Percentiles rank a stretch among this genome's conserved stretches.
phyloP scores from a whole-genome alignment of 2,113 vertebrate species.

The Pseudorhombus dupliciocellatus region DNA sequence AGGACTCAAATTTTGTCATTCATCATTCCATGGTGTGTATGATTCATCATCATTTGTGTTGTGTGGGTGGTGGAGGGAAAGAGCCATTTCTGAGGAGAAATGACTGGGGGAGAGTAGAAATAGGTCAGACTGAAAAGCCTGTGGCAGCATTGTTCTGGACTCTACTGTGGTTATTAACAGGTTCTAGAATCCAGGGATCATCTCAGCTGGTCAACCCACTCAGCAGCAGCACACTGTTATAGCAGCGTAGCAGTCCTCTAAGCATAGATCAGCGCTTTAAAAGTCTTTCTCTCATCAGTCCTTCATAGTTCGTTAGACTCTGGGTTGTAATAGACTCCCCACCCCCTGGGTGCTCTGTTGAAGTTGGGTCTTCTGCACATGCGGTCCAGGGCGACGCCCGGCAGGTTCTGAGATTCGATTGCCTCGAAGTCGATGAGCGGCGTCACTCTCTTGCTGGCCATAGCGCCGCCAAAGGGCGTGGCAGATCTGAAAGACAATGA shows the following conservation, averaged over 20 bases:
- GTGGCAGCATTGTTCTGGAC: background rate
- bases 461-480: constrained; percentile 83
- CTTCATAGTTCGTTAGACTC: constrained; percentile 91
- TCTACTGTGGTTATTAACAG: constrained; percentile 21
- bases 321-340: constrained; percentile 80
- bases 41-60: background rate
- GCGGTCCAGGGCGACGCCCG: constrained; percentile 73
- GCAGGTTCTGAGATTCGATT: constrained; percentile 72
- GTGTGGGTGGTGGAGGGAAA: background rate
- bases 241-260: constrained; percentile 11
- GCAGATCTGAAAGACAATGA: constrained; percentile 82
- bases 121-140: background rate
- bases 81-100: background rate
- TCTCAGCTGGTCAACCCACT: constrained; percentile 19
- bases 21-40: background rate
- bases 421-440: constrained; percentile 73
- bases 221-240: constrained; percentile 34
- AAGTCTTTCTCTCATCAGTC: constrained; percentile 38
- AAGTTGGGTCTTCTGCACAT: constrained; percentile 87
- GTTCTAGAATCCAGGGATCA: constrained; percentile 7
- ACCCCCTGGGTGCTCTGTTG: constrained; percentile 90
- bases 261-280: constrained; percentile 10
- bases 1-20: constrained; percentile 37
- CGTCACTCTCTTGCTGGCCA: constrained; percentile 74
- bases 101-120: background rate